Evolutionary conservation across 1,140 invertebrate genomes (phyloP).

Genomic region (Drosophila asahinai): DNA sequence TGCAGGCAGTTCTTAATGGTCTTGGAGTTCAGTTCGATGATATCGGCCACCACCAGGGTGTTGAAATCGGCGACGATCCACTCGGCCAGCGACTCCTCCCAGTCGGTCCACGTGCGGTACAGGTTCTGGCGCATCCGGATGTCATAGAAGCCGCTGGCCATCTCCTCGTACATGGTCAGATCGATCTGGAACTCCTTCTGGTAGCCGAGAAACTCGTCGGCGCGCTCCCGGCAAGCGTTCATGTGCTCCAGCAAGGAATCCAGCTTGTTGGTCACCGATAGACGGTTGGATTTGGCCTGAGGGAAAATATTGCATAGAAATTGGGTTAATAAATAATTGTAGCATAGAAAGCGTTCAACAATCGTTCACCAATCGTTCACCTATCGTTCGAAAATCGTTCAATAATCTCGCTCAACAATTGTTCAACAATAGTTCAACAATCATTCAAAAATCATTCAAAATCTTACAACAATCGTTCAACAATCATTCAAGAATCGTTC

Average conservation of each 20-base stretch:
- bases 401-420: neutral
- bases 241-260: constrained; percentile 88
- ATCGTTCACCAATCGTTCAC: neutral
- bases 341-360: neutral
- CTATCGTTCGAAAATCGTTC: neutral
- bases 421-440: neutral
- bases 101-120: constrained; percentile 91
- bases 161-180: constrained; percentile 91
- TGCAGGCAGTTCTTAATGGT: constrained; percentile 90
- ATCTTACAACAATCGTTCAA: no score
- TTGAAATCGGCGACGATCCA: constrained; percentile 88
- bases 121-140: constrained; percentile 91
- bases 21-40: constrained; percentile 88
- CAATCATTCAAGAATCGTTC: no score
- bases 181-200: constrained; percentile 92
- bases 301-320: neutral
- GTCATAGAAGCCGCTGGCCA: constrained; percentile 92
- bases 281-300: constrained; percentile 86
- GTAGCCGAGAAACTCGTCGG: constrained; percentile 89
- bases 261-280: constrained; percentile 88
- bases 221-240: constrained; percentile 87
- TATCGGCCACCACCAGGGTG: constrained; percentile 89
- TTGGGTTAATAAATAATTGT: neutral
- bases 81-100: constrained; percentile 86
- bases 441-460: neutral